Conservation (phyloP, 2,797 vertebrate species). For the Pipistrellus kuhlii region DNA sequence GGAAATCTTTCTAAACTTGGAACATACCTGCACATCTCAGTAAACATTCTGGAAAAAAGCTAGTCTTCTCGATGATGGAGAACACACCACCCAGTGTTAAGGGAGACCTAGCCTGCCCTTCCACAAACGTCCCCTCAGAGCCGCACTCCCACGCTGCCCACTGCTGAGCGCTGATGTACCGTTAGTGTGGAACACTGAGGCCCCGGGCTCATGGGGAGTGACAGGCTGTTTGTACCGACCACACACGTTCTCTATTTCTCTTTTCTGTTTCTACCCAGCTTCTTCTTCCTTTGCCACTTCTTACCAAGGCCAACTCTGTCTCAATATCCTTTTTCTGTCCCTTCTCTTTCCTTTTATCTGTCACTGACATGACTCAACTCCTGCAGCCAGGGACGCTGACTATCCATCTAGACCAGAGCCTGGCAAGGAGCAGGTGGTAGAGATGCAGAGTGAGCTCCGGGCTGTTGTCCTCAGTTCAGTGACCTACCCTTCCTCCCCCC, state of each 20-base stretch:
- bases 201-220: background rate
- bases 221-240: background rate
- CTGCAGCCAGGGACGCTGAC: background rate
- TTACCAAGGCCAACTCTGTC: background rate
- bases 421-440: background rate
- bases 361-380: background rate
- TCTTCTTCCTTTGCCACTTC: background rate
- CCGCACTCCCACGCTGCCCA: too few species aligned
- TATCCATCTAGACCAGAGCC: background rate
- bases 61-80: background rate
- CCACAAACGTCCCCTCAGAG: background rate
- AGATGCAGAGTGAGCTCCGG: background rate
- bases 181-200: background rate
- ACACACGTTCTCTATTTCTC: background rate
- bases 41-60: background rate
- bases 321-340: background rate
- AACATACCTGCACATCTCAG: background rate
- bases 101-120: background rate
- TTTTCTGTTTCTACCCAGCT: background rate
- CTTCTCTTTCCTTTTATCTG: background rate
- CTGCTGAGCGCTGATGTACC: background rate
- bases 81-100: background rate
- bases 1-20: slow-evolving; percentile 30
- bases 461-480: background rate
- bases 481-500: background rate